These are phyloP conservation scores for Ophthalmolycus amberensis DNA, from an alignment of 2,113 vertebrate genomes.

Conservation along the genomic window DNA sequence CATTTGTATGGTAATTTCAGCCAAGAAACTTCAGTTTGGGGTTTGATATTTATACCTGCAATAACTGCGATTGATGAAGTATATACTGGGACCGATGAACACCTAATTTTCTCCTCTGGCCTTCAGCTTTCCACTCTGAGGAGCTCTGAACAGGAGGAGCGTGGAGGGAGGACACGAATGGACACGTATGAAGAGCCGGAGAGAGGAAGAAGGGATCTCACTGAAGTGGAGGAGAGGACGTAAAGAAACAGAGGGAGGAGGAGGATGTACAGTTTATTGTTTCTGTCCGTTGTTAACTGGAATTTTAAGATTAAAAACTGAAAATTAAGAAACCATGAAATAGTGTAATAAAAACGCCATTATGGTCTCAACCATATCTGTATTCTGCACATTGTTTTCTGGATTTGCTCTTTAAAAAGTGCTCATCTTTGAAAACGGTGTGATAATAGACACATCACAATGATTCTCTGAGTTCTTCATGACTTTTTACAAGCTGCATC, in stretches of 20 bases:
- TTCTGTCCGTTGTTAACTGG: slow-evolving; percentile 15
- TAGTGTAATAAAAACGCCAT: neutral
- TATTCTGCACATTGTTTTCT: neutral
- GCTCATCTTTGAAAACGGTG: neutral
- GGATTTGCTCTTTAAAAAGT: neutral
- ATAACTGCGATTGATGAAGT: slow-evolving; percentile 9
- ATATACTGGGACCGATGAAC: neutral
- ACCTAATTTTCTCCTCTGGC: neutral
- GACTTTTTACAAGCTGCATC: neutral
- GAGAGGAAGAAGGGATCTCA: slow-evolving; percentile 9
- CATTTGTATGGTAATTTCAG: neutral
- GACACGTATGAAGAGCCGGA: neutral
- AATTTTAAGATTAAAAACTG: slow-evolving; percentile 47
- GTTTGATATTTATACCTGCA: neutral
- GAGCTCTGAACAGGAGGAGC: slow-evolving; percentile 57
- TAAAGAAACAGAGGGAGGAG: neutral
- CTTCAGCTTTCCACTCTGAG: slow-evolving; percentile 73
- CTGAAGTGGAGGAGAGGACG: neutral
- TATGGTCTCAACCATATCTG: neutral
- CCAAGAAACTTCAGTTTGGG: neutral
- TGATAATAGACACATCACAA: neutral
- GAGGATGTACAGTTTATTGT: slow-evolving; percentile 23
- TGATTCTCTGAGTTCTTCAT: neutral
- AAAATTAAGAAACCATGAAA: neutral
- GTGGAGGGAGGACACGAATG: neutral